phyloP scores from a whole-genome alignment of 2,797 vertebrate genomes.

The Fundulus diaphanus region DNA sequence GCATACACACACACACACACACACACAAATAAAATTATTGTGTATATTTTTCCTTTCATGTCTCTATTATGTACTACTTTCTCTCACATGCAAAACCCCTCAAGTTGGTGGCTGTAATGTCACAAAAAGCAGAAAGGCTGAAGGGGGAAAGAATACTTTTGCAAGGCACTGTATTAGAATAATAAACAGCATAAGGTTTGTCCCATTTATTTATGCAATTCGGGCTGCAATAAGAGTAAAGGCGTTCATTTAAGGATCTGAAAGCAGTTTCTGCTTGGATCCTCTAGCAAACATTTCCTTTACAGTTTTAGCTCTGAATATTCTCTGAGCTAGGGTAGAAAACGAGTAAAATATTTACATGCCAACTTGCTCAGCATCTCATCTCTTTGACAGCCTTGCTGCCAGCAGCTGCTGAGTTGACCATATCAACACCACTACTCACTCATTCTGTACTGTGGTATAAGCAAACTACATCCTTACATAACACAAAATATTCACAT shows the following conservation, averaged over 20 bases:
- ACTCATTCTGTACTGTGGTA: neutral
- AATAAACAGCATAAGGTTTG: too few species aligned
- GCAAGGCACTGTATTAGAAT: neutral
- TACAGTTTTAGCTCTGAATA: neutral
- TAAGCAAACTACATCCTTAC: neutral
- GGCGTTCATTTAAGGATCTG: neutral
- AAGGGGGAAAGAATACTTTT: neutral
- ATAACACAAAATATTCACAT: neutral
- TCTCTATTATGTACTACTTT: too few species aligned
- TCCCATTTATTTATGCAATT: neutral
- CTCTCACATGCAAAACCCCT: neutral
- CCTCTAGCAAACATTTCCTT: neutral
- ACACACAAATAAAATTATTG: too few species aligned
- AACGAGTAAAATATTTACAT: slow-evolving; percentile 29
- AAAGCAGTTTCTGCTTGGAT: neutral
- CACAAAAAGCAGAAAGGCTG: neutral
- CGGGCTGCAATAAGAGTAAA: neutral
- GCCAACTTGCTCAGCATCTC: slow-evolving; percentile 26
- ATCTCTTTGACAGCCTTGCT: slow-evolving; percentile 19
- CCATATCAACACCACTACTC: neutral
- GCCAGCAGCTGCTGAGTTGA: slow-evolving; percentile 4
- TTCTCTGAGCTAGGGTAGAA: neutral
- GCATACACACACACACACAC: too few species aligned
- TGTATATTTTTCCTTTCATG: too few species aligned
- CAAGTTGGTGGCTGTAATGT: neutral